A percentile compares a stretch with the other conserved stretches of the same genome.
Conservation (phyloP, 1,140 invertebrate species). For the Drosophila equinoxialis region DNA sequence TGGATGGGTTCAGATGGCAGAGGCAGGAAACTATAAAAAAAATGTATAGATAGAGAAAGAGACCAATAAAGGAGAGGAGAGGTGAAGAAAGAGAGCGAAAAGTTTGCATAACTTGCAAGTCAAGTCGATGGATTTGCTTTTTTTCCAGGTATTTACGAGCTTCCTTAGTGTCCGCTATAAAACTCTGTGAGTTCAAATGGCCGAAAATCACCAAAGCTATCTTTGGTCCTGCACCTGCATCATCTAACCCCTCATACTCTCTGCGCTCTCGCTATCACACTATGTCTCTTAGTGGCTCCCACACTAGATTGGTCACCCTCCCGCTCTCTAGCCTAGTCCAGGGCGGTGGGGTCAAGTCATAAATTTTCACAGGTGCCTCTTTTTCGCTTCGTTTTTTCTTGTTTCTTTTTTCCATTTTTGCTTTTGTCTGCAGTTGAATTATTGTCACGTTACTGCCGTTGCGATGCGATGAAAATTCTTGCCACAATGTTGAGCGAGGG, state of each 20-base stretch:
- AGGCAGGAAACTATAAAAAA: slow-evolving; percentile 42
- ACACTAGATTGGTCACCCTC: neutral
- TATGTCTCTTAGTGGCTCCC: neutral
- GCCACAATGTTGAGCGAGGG: slow-evolving; percentile 21
- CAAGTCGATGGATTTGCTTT: slow-evolving; percentile 47
- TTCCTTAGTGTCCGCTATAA: slow-evolving; percentile 47
- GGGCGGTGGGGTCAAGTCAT: slow-evolving; percentile 22
- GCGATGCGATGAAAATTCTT: slow-evolving; percentile 29
- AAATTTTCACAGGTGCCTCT: slow-evolving; percentile 52
- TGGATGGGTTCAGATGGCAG: slow-evolving; percentile 17
- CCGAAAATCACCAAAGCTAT: slow-evolving; percentile 31
- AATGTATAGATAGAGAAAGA: slow-evolving; percentile 43
- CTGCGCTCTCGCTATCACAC: neutral
- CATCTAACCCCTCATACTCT: neutral
- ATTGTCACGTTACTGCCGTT: slow-evolving; percentile 46
- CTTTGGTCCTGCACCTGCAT: slow-evolving; percentile 2
- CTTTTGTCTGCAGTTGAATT: slow-evolving; percentile 61
- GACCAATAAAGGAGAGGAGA: slow-evolving; percentile 18
- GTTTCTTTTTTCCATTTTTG: slow-evolving; percentile 4
- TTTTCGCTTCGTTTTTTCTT: neutral
- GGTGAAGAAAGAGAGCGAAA: slow-evolving; percentile 26
- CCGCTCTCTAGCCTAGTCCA: slow-evolving; percentile 2
- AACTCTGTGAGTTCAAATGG: slow-evolving; percentile 32
- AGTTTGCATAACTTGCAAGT: slow-evolving; percentile 50
- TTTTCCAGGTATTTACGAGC: slow-evolving; percentile 66